These are phyloP conservation scores for Pseudopodoces humilis DNA, from an alignment of 2,113 vertebrate species.

Conservation along the genomic window DNA sequence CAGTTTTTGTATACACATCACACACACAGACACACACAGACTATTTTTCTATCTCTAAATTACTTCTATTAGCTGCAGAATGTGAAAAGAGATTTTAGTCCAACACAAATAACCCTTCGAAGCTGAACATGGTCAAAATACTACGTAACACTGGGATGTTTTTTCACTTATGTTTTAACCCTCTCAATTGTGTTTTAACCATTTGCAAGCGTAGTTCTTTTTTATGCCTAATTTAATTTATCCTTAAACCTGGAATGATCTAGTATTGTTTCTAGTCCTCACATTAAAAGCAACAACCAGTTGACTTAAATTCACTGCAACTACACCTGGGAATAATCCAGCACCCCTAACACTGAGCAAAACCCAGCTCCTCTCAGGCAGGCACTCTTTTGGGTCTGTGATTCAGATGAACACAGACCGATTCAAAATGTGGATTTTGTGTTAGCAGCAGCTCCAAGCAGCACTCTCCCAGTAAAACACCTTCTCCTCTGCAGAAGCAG, in stretches of 20 bases:
- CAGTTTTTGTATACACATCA: background rate
- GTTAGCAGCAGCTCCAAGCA: background rate
- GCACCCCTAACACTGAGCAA: background rate
- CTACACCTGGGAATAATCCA: background rate
- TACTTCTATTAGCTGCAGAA: conserved; percentile 10
- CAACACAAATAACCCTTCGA: conserved; percentile 15
- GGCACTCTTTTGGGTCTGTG: background rate
- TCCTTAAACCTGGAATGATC: background rate
- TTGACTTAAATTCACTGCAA: background rate
- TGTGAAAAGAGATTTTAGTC: background rate
- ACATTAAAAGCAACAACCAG: background rate
- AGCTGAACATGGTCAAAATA: background rate
- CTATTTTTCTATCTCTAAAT: conserved; percentile 6
- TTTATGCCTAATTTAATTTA: background rate
- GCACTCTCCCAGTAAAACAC: background rate
- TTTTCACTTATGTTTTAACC: background rate
- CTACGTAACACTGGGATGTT: background rate
- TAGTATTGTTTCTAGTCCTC: background rate
- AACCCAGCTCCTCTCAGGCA: background rate
- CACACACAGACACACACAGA: background rate
- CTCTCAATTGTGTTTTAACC: background rate
- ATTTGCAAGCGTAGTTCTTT: background rate
- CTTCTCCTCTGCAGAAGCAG: background rate
- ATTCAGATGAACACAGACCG: background rate
- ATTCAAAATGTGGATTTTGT: background rate